These are phyloP conservation scores for Tetragnatha montana DNA, from an alignment of 2,888 invertebrate genomes.

Conservation along the genomic window DNA sequence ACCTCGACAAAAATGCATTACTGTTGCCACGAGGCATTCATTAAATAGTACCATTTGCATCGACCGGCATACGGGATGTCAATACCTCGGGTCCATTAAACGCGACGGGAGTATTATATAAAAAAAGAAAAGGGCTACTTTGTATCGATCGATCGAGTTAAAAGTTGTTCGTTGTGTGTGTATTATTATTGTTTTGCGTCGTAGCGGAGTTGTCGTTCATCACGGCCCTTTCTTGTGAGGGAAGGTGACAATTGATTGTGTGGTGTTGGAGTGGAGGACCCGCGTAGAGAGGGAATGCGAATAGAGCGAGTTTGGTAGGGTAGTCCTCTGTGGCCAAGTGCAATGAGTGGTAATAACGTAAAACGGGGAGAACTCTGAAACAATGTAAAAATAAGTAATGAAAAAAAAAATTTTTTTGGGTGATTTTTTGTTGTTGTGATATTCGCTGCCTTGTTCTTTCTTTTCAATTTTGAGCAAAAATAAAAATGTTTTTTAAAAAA, in stretches of 20 bases:
- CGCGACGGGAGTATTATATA: neutral
- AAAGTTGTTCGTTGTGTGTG: slow-evolving; percentile 21
- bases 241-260: neutral
- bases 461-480: too few species aligned
- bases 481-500: too few species aligned
- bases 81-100: neutral
- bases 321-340: too few species aligned
- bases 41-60: slow-evolving; percentile 15
- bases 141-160: slow-evolving; percentile 35
- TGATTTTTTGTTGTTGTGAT: too few species aligned
- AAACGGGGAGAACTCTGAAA: too few species aligned
- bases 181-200: slow-evolving; percentile 21
- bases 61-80: slow-evolving; percentile 1
- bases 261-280: neutral
- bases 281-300: neutral
- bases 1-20: neutral
- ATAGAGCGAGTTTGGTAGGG: too few species aligned
- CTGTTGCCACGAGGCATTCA: neutral
- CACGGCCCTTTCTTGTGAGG: slow-evolving; percentile 4
- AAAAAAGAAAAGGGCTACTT: neutral
- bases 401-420: too few species aligned
- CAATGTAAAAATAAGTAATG: too few species aligned
- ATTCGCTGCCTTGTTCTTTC: too few species aligned
- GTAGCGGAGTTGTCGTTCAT: slow-evolving; percentile 12
- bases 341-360: too few species aligned